Base-by-base conservation (phyloP, 2,888 invertebrate genomes). In the Eilema sororculum region DNA sequence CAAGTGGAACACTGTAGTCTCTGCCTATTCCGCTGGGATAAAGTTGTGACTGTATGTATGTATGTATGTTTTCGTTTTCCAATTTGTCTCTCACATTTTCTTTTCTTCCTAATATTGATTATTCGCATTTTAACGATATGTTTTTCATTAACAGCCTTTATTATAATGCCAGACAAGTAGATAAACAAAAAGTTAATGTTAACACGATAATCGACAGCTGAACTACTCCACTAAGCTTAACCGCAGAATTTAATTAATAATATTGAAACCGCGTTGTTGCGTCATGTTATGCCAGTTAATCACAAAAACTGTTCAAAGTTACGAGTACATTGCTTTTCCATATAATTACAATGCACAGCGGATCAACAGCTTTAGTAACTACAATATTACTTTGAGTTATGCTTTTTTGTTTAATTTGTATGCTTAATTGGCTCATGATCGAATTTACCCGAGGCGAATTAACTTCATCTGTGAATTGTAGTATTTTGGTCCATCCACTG, bases 341-440 rank as follows among this genome's bases (percentile, higher is more conserved):
- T n/a, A 52, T 52, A n/a, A 52, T 52, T 52, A 52, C n/a, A 52
- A 52, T n/a, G 52, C n/a, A 52, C 52, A 52, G n/a, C 20, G 52
- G n/a, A 20, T 46, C 6, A 46, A 46, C 6, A 20, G 46, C 46
- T 46, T 46, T 46, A 6, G 20, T n/a, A 2, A n/a, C 2, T 9
- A n/a, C 20, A 52, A 52, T n/a, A 20, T 46, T 5, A 16, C 6
- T 20, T 46, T 46, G 20, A 16, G n/a, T 20, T 52, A n/a, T 52
- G 20, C 1, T 52, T 52, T 46, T 52, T n/a, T n/a, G n/a, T 46
- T 46, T 46, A 41, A 20, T 20, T 46, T 46, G 46, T 46, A 6
- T 20, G 46, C 8, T 46, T 41, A 2, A 41, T 41, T 41, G 16
- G 20, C 20, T 6, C 20, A 46, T 13, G 41, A 46, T 20, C 16